Evolutionary conservation across 2,113 vertebrate genomes (phyloP).

Genomic region (Pangasianodon gigas): DNA sequence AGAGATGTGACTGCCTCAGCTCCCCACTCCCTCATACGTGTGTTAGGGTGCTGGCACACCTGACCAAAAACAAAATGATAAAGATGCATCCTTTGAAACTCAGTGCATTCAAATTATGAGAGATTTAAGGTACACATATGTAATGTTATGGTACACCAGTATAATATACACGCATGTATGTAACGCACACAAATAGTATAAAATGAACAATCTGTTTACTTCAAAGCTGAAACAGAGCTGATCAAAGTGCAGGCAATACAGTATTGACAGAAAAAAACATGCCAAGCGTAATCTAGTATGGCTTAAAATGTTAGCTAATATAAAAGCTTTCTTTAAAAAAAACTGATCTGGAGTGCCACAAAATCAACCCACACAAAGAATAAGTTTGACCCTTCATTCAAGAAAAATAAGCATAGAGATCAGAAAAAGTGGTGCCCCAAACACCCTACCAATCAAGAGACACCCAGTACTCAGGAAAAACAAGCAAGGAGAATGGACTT

Average conservation of each 20-base stretch:
- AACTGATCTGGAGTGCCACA: background rate
- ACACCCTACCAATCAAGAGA: background rate
- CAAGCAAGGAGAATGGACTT: background rate
- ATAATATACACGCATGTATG: background rate
- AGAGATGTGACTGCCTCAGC: slow-evolving; percentile 95
- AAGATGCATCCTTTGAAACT: background rate
- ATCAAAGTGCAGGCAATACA: background rate
- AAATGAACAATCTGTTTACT: background rate
- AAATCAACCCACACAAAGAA: background rate
- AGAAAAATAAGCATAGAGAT: background rate
- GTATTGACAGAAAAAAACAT: background rate
- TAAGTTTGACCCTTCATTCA: background rate
- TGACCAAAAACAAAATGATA: slow-evolving; percentile 64
- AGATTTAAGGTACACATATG: background rate
- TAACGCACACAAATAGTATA: background rate
- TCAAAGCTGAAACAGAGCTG: background rate
- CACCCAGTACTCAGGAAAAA: slow-evolving; percentile 2
- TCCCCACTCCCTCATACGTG: slow-evolving; percentile 98
- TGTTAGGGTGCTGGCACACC: slow-evolving; percentile 98
- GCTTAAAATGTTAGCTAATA: background rate
- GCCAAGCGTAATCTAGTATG: background rate
- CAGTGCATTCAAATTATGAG: background rate
- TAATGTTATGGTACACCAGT: background rate
- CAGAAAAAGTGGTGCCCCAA: background rate
- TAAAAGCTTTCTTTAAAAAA: background rate